Evolutionary conservation across 2,888 invertebrate genomes (phyloP).

Genomic region (Trichopria drosophilae): DNA sequence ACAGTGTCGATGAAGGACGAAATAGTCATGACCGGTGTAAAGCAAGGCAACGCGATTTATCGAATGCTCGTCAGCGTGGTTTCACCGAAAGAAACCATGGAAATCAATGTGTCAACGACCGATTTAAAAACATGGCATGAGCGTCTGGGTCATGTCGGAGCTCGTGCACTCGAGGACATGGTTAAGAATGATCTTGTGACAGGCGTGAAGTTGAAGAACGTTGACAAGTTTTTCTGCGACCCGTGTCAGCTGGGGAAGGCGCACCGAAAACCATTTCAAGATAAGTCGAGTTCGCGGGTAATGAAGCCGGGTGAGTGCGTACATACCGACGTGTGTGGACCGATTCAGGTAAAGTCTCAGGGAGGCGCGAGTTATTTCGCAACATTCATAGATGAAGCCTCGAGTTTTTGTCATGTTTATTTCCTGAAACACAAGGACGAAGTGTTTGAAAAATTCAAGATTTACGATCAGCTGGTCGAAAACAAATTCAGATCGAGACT

Average conservation of each 20-base stretch:
- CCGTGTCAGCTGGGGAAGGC: slow-evolving; percentile 33
- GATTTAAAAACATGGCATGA: too few relatives aligned
- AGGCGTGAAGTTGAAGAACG: slow-evolving; percentile 22
- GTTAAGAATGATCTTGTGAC: slow-evolving; percentile 26
- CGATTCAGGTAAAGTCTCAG: too few relatives aligned
- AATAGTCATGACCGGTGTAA: slow-evolving; percentile 22
- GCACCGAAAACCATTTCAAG: slow-evolving; percentile 29
- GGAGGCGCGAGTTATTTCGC: slow-evolving; percentile 30
- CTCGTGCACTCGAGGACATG: slow-evolving; percentile 30
- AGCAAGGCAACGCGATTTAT: slow-evolving; percentile 26
- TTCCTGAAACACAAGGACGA: slow-evolving; percentile 27
- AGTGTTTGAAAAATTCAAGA: slow-evolving; percentile 28
- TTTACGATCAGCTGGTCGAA: slow-evolving; percentile 20
- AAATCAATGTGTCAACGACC: slow-evolving; percentile 22
- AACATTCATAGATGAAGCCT: slow-evolving; percentile 26
- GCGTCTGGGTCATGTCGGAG: slow-evolving; percentile 33
- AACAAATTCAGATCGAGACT: slow-evolving; percentile 25
- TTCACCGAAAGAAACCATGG: slow-evolving; percentile 15
- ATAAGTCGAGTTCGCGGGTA: too few relatives aligned
- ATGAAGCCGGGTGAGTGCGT: slow-evolving; percentile 24
- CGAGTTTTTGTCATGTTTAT: slow-evolving; percentile 25
- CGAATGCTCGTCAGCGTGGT: slow-evolving; percentile 29
- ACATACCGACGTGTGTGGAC: slow-evolving; percentile 31
- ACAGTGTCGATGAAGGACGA: slow-evolving; percentile 20
- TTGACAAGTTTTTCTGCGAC: slow-evolving; percentile 31